Evolutionary conservation across 2,888 invertebrate species (phyloP).

Genomic region (Nemotelus nigrinus): DNA sequence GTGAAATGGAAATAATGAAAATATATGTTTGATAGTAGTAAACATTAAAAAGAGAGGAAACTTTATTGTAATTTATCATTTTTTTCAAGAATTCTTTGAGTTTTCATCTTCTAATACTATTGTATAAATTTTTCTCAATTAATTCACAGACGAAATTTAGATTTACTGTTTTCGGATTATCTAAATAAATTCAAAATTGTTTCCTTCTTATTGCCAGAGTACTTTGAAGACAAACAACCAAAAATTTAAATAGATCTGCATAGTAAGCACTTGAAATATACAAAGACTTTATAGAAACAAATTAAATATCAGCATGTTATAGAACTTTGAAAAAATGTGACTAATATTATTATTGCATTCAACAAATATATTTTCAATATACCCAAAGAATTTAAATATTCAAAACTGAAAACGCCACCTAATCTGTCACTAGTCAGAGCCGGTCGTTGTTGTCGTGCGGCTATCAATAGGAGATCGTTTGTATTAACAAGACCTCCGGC

Average conservation of each 20-base stretch:
- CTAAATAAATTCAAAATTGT: too few species aligned
- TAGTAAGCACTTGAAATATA: not conserved
- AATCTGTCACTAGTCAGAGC: slow-evolving; percentile 66
- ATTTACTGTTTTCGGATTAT: too few species aligned
- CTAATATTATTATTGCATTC: not conserved
- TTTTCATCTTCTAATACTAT: too few species aligned
- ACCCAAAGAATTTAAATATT: slow-evolving; percentile 52
- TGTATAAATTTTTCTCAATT: too few species aligned
- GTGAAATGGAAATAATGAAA: too few species aligned
- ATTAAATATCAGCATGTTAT: too few species aligned
- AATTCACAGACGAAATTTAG: too few species aligned
- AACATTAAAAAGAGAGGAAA: too few species aligned
- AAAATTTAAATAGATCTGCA: not conserved
- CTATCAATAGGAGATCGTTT: slow-evolving; percentile 68
- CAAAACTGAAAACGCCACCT: slow-evolving; percentile 61
- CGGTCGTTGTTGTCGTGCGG: slow-evolving; percentile 65
- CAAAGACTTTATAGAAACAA: not conserved
- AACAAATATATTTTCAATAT: slow-evolving; percentile 36
- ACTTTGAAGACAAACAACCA: not conserved
- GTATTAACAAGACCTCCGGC: slow-evolving; percentile 68
- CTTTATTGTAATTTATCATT: too few species aligned
- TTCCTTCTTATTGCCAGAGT: not conserved
- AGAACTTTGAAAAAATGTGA: slow-evolving; percentile 20
- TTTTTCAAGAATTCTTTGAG: too few species aligned
- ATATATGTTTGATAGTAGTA: too few species aligned